These are phyloP conservation scores for Galeopterus variegatus DNA, from an alignment of 2,113 vertebrate species.

Conservation along the genomic window DNA sequence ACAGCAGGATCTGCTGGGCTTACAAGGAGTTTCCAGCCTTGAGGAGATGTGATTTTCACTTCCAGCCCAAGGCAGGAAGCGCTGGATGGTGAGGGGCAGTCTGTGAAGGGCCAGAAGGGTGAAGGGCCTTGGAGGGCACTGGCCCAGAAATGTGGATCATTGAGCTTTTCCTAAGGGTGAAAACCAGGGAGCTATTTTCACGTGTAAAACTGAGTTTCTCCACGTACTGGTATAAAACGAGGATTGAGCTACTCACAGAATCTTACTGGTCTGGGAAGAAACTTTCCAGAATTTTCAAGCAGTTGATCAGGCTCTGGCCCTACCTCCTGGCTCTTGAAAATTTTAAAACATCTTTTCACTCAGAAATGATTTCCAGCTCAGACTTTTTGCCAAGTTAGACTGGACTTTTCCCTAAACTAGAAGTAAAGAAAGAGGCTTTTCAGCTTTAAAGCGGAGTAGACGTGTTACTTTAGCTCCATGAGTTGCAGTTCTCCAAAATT, in stretches of 20 bases:
- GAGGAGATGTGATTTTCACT: background rate
- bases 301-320: background rate
- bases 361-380: background rate
- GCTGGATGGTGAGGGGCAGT: background rate
- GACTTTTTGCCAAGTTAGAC: background rate
- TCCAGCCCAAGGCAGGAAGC: background rate
- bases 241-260: background rate
- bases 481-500: background rate
- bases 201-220: background rate
- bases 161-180: background rate
- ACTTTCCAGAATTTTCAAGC: background rate
- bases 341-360: background rate
- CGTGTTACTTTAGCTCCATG: rapidly evolving
- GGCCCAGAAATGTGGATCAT: background rate
- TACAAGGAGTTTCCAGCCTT: background rate
- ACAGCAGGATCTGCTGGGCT: background rate
- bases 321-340: background rate
- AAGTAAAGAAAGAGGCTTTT: background rate
- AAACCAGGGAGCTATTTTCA: background rate
- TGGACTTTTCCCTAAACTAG: background rate
- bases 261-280: background rate
- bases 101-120: background rate
- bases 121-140: background rate
- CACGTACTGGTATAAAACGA: background rate
- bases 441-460: background rate